Evolutionary conservation across 2,113 vertebrate genomes (phyloP).

Genomic region (Petroica traversi): DNA sequence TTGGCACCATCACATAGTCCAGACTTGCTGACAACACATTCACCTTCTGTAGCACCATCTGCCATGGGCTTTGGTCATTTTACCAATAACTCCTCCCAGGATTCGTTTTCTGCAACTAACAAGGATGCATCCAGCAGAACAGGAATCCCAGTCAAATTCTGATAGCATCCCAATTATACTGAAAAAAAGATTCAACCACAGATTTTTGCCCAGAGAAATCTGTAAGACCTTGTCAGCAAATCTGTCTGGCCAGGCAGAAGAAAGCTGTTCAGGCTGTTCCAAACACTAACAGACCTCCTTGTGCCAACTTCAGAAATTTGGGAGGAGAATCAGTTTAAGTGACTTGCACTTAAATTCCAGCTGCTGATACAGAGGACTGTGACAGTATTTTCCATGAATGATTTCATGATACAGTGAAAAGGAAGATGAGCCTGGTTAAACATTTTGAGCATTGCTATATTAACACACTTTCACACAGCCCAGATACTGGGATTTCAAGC

Average conservation of each 20-base stretch:
- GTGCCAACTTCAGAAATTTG: neutral
- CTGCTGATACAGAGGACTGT: neutral
- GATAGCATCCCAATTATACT: neutral
- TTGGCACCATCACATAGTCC: neutral
- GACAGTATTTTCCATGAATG: neutral
- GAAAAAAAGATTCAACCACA: neutral
- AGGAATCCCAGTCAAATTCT: neutral
- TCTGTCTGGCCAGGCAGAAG: neutral
- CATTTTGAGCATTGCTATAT: neutral
- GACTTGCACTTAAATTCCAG: neutral
- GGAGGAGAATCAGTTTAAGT: neutral
- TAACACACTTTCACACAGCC: neutral
- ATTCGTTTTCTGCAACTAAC: neutral
- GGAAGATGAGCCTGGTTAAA: neutral
- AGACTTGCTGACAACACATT: neutral
- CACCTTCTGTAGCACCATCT: slow-evolving; percentile 23
- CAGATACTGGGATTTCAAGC: neutral
- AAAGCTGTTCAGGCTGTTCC: neutral
- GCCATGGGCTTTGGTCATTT: neutral
- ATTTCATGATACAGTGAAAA: neutral
- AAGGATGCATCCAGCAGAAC: neutral
- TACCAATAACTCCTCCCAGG: neutral
- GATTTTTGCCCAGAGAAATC: neutral
- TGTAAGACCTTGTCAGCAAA: neutral
- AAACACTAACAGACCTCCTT: neutral